phyloP scores from a whole-genome alignment of 2,888 invertebrate genomes.

The Phaonia tiefii region DNA sequence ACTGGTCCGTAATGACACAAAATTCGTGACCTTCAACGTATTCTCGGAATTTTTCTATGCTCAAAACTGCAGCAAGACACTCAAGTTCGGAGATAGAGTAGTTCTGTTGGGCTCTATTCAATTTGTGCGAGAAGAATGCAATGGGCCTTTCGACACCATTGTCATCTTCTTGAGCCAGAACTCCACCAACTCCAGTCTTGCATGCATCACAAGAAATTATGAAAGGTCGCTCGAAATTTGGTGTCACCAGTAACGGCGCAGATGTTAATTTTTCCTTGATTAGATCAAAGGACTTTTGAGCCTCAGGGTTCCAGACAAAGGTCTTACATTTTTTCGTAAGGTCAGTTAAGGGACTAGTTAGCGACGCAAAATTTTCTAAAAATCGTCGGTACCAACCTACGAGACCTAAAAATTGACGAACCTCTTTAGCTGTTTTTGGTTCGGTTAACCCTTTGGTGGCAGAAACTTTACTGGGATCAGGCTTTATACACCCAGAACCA shows the following conservation, averaged over 20 bases:
- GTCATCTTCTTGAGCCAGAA: no score
- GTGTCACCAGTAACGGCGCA: conserved; percentile 56
- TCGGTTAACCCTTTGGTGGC: conserved; percentile 54
- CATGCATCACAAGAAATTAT: conserved; percentile 53
- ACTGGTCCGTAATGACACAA: conserved; percentile 10
- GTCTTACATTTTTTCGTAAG: conserved; percentile 30
- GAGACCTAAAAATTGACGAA: conserved; percentile 62
- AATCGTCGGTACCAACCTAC: conserved; percentile 64
- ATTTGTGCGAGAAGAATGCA: conserved; percentile 8
- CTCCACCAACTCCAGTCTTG: conserved; percentile 30
- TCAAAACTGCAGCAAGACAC: conserved; percentile 27
- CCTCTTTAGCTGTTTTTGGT: conserved; percentile 50
- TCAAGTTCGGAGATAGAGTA: conserved; percentile 21
- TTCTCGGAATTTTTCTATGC: conserved; percentile 20
- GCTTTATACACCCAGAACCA: no score
- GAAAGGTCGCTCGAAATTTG: conserved; percentile 57
- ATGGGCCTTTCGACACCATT: no score
- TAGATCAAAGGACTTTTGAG: conserved; percentile 48
- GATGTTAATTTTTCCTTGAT: conserved; percentile 46
- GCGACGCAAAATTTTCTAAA: conserved; percentile 36
- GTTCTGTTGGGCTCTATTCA: conserved; percentile 12
- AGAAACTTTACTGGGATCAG: no score
- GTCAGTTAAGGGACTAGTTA: conserved; percentile 54
- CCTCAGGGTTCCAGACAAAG: conserved; percentile 53
- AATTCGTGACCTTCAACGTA: conserved; percentile 27